These are phyloP conservation scores for Apus apus DNA, from an alignment of 2,113 vertebrate species.

Conservation along the genomic window DNA sequence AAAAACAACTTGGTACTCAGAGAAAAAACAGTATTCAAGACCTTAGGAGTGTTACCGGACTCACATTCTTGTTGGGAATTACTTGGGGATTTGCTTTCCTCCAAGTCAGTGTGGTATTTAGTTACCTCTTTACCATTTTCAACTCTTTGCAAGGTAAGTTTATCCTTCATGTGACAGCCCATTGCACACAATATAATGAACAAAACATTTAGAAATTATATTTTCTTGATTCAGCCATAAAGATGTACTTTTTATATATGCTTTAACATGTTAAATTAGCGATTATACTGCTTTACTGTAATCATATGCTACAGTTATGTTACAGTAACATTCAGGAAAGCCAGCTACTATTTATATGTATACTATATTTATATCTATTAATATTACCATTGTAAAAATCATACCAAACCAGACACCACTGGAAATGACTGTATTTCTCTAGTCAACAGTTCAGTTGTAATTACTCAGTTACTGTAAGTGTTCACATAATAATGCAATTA, in stretches of 20 bases:
- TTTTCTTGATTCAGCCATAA: not conserved
- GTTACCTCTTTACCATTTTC: constrained; percentile 93
- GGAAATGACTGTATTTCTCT: not conserved
- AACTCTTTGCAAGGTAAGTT: constrained; percentile 93
- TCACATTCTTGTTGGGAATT: constrained; percentile 91
- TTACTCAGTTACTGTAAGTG: not conserved
- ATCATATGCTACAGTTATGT: not conserved
- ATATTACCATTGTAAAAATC: not conserved
- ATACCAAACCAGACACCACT: not conserved
- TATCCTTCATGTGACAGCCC: not conserved
- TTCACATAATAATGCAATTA: not conserved
- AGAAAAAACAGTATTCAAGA: constrained; percentile 85
- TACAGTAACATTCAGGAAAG: not conserved
- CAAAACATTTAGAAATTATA: not conserved
- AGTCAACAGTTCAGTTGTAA: not conserved
- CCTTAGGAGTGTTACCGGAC: constrained; percentile 87
- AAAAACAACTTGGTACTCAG: constrained; percentile 89
- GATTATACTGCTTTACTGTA: not conserved
- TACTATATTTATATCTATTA: not conserved
- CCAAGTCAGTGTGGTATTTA: constrained; percentile 86
- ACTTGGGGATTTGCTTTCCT: constrained; percentile 97
- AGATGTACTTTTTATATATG: not conserved
- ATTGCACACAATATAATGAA: not conserved
- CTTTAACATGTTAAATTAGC: not conserved
- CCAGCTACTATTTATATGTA: not conserved